Base-by-base conservation (phyloP, 2,888 invertebrate genomes). In the Ophion ellenae region DNA sequence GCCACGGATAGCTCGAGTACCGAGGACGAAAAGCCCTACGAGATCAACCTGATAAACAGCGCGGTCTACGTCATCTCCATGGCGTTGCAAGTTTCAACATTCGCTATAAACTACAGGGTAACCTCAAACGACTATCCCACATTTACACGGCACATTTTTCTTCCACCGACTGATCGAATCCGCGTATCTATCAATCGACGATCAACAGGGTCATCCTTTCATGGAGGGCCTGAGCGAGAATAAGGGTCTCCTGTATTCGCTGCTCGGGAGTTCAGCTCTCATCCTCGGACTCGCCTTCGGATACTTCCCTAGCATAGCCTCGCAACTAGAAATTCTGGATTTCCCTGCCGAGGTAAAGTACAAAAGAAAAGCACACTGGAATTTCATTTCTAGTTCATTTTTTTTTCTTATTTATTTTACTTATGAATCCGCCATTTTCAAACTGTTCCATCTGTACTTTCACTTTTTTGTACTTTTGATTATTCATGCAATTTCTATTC, bases 101-200 rank as follows among this genome's bases (percentile, higher is more conserved):
- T 99, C 94, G 99, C 99, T 82, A 98, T 99, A 84, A 99, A 99
- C 95, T 99, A 99, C 93, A 97, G 99, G 96, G 99, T 99, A 94
- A 94, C 86, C 76, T 59, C 45, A 57, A 67, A 47, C 7, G 5
- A 53, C 53, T 2, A 53, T 17, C 4, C 4, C 2, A 17, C 24
- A 40, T 61, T 36, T 10, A 17, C 28, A 64, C 2, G 24, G 17
- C 14, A 53, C 14, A 17, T 53, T 17, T 11, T 17, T 53, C 11
- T 53, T 17, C 2, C 14, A 9, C 47, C 11, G 73, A 77, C 57
- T 73, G n/a, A 70, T 28, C 9, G 9, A 2, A 24, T 40, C 40
- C 40, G 40, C 40, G 6, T 40, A 9, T 9, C 40, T 40, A 7
- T 40, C 9, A 40, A 40, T 40, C 40, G 40, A 40, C 40, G 40